Evolutionary conservation across 2,888 invertebrate genomes (phyloP), one percentile per base, ranked within the genome.

Genomic region (Blastobasis lacticolella): DNA sequence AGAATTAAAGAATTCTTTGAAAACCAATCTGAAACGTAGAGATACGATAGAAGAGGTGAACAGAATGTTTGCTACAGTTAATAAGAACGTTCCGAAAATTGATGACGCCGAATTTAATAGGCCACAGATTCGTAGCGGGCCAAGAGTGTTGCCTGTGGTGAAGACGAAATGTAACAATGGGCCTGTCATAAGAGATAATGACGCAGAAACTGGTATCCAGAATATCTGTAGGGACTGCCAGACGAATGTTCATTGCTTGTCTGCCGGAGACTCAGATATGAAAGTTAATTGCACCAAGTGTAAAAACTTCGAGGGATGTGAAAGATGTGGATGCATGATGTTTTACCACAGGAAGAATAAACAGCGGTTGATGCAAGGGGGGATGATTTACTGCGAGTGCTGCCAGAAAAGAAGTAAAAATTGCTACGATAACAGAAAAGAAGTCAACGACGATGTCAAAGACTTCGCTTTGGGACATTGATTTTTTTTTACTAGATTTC

Each of bases 1-100:
- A 41, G 82, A 85, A 56, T 52, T 83, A 0, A 85, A 80, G 53
- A 65, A 81, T 37, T 73, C 73, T 3, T 55, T 81, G 2, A 85
- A 76, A 66, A 78, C 75, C 9, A 82, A 78, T 54, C 66, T 66
- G 0, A 77, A 67, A 61, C 76, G 82, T 0, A 85, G 80, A 73
- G 82, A 86, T 44, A 69, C 80, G 0, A 74, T 84, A 1, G 79
- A 84, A 57, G 86, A 87, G 67, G 83, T 85, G 0, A 83, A 86
- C 36, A 73, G 86, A 66, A 79, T 86, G 77, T 87, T 85, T 60
- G 86, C 85, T 0, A 83, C 70, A 5, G 78, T 86, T 0, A 70
- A 62, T 49, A 77, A 60, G 48, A 56, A 61, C n/a, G 60, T 46
- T 0, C 58, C 66, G 36, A 53, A 44, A 6, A 10, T 54, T 0